A percentile compares a stretch with the other conserved stretches of the same genome.
phyloP scores from a whole-genome alignment of 1,140 invertebrate genomes.

The Carposina sasakii region DNA sequence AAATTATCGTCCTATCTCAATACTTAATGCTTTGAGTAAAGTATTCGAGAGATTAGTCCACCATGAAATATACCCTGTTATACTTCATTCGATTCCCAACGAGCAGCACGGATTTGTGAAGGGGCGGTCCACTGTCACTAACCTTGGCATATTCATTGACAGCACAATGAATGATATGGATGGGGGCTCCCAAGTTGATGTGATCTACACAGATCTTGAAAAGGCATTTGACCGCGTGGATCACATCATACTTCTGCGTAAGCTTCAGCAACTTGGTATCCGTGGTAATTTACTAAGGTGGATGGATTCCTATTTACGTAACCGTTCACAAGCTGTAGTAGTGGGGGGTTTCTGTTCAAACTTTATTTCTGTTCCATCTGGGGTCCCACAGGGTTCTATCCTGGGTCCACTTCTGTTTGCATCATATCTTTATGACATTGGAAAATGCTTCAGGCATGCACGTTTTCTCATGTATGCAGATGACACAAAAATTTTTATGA shows the following conservation, averaged over 20 bases:
- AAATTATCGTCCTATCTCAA: neutral
- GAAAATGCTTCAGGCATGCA: neutral
- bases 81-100: neutral
- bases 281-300: conserved; percentile 15
- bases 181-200: conserved; percentile 22
- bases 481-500: conserved; percentile 6
- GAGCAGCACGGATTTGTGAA: conserved; percentile 27
- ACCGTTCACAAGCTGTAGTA: conserved; percentile 12
- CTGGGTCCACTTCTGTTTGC: no score
- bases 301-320: conserved; percentile 19
- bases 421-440: conserved; percentile 3
- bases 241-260: conserved; percentile 5
- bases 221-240: conserved; percentile 29
- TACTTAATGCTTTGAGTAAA: neutral
- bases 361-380: conserved; percentile 15
- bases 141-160: conserved; percentile 18
- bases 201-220: conserved; percentile 26
- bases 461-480: conserved; percentile 2
- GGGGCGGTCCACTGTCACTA: conserved; percentile 21
- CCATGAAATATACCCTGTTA: neutral
- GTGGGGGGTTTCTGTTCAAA: conserved; percentile 5
- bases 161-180: conserved; percentile 12
- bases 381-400: conserved; percentile 12
- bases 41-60: neutral
- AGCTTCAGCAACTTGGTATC: conserved; percentile 2